Base-by-base conservation (phyloP, 1,140 invertebrate species). In the Drosophila sechellia region DNA sequence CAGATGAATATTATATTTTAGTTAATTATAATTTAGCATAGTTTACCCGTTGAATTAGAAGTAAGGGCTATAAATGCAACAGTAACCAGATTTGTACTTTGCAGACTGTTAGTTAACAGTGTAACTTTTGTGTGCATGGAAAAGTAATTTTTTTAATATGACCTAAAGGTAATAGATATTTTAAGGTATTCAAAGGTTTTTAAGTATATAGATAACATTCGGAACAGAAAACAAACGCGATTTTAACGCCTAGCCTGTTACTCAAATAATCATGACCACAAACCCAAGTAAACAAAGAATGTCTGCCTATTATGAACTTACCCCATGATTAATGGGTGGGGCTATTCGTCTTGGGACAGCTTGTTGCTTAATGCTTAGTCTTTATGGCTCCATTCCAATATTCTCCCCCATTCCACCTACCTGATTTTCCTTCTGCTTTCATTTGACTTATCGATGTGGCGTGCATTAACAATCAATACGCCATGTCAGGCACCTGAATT, bases 391-490 rank as follows among this genome's bases (percentile, higher is more conserved):
- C 37, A 43, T 43, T 17, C 17, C 4, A 37, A 13, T 39, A 57
- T 17, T 40, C 31, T 8, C n/a, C 20, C n/a, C 22, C 25, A 45
- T 31, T 79, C 59, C 20, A 17, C 35, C 25, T 15, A 37, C 4
- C 15, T 60, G 52, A 22, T 50, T 20, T 34, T 49, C 34, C 15
- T 34, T 35, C 34, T 49, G 31, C 48, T 49, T 52, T 69, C 61
- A 54, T 68, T 68, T 70, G 40, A 70, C 54, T 66, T 81, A 69
- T 81, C 79, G 74, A 53, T 48, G 53, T 65, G 48, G 81, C 77
- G 81, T 86, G 81, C 78, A 86, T 85, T 86, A 86, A 69, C 78
- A 86, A 86, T 86, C 81, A 86, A 86, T 86, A 86, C 45, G 46
- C 64, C 70, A 74, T 74, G 52, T 56, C 69, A 49, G 73, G 48